Percentiles rank a stretch among this genome's conserved stretches.
Conservation (phyloP, 2,888 invertebrate species). For the Scaptomyza cyrtandrae region DNA sequence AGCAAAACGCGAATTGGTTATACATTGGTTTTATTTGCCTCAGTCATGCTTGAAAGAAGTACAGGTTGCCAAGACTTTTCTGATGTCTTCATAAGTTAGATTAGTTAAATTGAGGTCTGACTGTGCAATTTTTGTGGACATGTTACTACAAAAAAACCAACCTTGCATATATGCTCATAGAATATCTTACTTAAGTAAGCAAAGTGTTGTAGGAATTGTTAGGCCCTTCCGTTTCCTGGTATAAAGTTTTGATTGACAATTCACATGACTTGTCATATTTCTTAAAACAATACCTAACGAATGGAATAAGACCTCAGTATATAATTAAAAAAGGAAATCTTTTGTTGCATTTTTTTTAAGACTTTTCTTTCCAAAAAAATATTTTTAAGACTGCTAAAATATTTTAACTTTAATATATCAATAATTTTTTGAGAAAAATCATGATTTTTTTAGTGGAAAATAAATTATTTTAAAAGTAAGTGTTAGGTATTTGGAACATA, state of each 20-base stretch:
- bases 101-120: constrained; percentile 50
- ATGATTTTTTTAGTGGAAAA: no score
- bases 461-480: no score
- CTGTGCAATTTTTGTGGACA: constrained; percentile 42
- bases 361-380: no score
- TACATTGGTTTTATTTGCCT: constrained; percentile 34
- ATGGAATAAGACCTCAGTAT: no score
- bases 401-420: no score
- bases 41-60: constrained; percentile 60
- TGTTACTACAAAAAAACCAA: not conserved
- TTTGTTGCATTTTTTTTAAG: no score
- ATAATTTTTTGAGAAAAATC: no score
- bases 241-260: constrained; percentile 35
- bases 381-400: no score
- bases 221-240: not conserved
- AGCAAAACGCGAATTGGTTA: constrained; percentile 25
- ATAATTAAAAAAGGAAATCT: no score
- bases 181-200: constrained; percentile 31
- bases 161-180: no score
- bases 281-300: not conserved
- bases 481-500: no score
- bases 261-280: constrained; percentile 42
- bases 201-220: constrained; percentile 7
- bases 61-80: constrained; percentile 30
- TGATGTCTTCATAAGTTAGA: constrained; percentile 65